Base-by-base conservation (phyloP, 1,140 invertebrate species). In the Argopecten irradians region DNA sequence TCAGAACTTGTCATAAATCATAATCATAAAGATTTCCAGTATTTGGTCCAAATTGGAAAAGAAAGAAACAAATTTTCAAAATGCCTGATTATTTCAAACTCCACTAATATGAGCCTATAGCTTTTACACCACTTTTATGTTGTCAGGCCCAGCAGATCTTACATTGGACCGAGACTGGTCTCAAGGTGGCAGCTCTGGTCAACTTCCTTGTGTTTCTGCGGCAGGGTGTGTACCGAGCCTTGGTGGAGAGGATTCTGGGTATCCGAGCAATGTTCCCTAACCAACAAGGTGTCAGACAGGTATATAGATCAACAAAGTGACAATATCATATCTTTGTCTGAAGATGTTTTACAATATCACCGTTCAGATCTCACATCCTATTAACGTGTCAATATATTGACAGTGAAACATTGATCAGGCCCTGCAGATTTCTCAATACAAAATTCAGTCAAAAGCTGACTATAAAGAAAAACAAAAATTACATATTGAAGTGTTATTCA, bases 151-250 rank as follows among this genome's bases (percentile, higher is more conserved):
- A 92, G 22, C 91, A 89, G 39, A 55, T 90, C 22, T 33, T 94
- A 13, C 55, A 89, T 41, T 93, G 93, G 91, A 33, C 86, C 32
- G 93, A 94, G 82, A 91, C 89, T 13, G 89, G 84, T 3, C 83
- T 92, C 22, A 93, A 94, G 84, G 82, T 94, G 84, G 92, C 92
- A 34, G 85, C 94, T 82, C 85, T 95, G 22, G 33, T 94, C 13
- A 95, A 95, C 86, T 94, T 95, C 82, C 90, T 94, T n/a, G 86
- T 95, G 7, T 95, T 95, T 91, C 90, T 95, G 13, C 91, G 88
- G 2, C 82, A 89, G 33, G 95, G 95, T 0, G 83, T 92, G 0
- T 94, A 94, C 85, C 92, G 92, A 16, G 91, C 91, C 13, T 28
- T 95, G 22, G 46, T 91, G 41, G 95, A 95, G 91, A 92, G 95